phyloP scores from a whole-genome alignment of 2,797 vertebrate genomes.

The Gymnoscopelus microlampas region DNA sequence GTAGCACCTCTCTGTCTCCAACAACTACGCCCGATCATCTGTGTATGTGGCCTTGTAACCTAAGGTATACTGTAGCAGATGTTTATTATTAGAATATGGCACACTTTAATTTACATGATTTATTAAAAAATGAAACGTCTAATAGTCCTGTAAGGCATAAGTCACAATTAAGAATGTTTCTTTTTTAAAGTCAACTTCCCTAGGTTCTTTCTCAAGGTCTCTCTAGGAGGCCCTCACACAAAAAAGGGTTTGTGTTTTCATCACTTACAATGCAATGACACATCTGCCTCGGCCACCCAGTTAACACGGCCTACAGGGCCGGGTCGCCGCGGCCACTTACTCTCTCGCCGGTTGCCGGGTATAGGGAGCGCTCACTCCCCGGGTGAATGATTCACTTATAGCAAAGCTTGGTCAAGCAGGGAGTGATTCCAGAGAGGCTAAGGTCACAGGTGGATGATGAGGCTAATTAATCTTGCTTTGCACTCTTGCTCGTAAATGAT shows the following conservation, averaged over 20 bases:
- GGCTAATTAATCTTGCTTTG: slow-evolving; percentile 76
- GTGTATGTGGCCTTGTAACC: too few species aligned
- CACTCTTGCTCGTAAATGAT: slow-evolving; percentile 72
- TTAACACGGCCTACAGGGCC: slow-evolving; percentile 42
- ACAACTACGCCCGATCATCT: neutral
- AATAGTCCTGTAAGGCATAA: too few species aligned
- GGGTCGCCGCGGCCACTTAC: slow-evolving; percentile 39
- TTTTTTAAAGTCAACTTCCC: neutral
- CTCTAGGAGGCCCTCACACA: slow-evolving; percentile 22
- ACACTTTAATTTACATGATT: too few species aligned
- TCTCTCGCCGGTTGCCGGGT: slow-evolving; percentile 49
- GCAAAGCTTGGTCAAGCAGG: slow-evolving; percentile 57
- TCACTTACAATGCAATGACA: slow-evolving; percentile 32
- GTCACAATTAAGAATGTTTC: too few species aligned
- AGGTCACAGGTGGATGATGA: slow-evolving; percentile 74
- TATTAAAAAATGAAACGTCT: too few species aligned
- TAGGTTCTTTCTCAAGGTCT: slow-evolving; percentile 5
- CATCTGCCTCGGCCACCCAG: slow-evolving; percentile 43
- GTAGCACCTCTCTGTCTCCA: neutral
- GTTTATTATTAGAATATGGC: too few species aligned
- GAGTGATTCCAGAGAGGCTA: slow-evolving; percentile 60
- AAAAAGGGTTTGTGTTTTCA: slow-evolving; percentile 34
- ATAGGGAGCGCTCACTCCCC: slow-evolving; percentile 21
- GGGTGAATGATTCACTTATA: slow-evolving; percentile 66
- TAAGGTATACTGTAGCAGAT: too few species aligned